A percentile compares a stretch with the other conserved stretches of the same genome.
These are phyloP conservation scores for Parnassius orleans DNA, from an alignment of 2,888 invertebrate genomes.

Conservation along the genomic window DNA sequence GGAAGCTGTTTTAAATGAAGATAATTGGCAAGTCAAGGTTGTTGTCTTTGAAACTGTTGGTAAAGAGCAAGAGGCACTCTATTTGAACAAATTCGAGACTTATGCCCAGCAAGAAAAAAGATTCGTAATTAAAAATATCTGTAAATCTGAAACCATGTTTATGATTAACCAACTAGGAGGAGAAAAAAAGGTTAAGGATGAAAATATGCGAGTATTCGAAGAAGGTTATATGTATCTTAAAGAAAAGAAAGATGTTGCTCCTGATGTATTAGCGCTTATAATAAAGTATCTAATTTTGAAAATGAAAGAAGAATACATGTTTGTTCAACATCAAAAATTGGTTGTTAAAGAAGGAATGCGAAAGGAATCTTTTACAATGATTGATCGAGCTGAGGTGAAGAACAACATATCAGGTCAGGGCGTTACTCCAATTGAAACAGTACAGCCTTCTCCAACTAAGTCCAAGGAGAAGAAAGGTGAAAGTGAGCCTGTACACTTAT, in stretches of 20 bases:
- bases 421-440: slow-evolving; percentile 34
- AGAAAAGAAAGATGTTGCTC: slow-evolving; percentile 65
- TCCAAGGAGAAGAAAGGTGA: slow-evolving; percentile 50
- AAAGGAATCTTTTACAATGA: slow-evolving; percentile 63
- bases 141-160: slow-evolving; percentile 70
- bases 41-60: slow-evolving; percentile 66
- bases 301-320: slow-evolving; percentile 70
- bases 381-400: slow-evolving; percentile 54
- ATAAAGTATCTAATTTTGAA: slow-evolving; percentile 70
- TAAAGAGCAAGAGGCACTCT: slow-evolving; percentile 65
- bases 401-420: slow-evolving; percentile 36
- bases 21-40: slow-evolving; percentile 61
- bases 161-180: slow-evolving; percentile 73
- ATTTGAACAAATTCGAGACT: slow-evolving; percentile 64
- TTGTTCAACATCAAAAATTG: slow-evolving; percentile 59
- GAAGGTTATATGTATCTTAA: slow-evolving; percentile 64
- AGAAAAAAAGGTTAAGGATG: slow-evolving; percentile 68
- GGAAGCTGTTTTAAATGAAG: slow-evolving; percentile 53
- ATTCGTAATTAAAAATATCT: slow-evolving; percentile 71
- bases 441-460: slow-evolving; percentile 39
- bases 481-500: slow-evolving; percentile 29
- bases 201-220: slow-evolving; percentile 64
- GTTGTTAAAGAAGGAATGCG: slow-evolving; percentile 63
- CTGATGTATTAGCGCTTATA: slow-evolving; percentile 63
- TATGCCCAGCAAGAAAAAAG: slow-evolving; percentile 64